Conservation (phyloP, 23 tunicate genomes). For the Diplosoma virens region DNA sequence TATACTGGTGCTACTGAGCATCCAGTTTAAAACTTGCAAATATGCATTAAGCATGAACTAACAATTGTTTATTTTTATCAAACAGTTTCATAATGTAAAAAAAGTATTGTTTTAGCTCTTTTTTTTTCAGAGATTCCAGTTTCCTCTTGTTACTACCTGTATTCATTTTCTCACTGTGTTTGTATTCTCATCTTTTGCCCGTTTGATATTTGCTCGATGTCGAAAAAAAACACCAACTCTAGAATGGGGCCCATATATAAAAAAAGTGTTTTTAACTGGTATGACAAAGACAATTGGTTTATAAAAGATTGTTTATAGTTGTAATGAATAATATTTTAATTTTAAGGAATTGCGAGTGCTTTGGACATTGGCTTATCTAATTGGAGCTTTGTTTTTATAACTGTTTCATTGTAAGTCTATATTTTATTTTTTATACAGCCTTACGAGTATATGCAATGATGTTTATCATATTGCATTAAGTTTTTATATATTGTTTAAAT, state of each 20-base stretch:
- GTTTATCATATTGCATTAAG: no score
- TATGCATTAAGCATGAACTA: no score
- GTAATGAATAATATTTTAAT: background rate
- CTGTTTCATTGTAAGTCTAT: slow-evolving; percentile 85
- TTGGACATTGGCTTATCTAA: slow-evolving; percentile 90
- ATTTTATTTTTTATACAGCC: no score
- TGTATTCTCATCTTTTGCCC: slow-evolving; percentile 1
- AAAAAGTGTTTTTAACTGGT: slow-evolving; percentile 45
- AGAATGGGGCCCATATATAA: slow-evolving; percentile 26
- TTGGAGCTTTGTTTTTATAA: slow-evolving; percentile 94
- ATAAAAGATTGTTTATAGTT: background rate
- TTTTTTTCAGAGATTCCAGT: slow-evolving; percentile 30
- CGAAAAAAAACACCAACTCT: slow-evolving; percentile 3
- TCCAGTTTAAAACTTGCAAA: no score
- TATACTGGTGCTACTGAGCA: no score
- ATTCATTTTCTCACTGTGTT: slow-evolving; percentile 35
- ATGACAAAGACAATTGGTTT: background rate
- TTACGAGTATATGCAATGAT: no score
- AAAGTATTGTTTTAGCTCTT: background rate
- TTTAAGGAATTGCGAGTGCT: slow-evolving; percentile 84
- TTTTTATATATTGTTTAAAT: no score
- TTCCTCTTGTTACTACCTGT: slow-evolving; percentile 40
- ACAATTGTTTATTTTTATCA: no score
- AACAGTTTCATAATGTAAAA: no score
- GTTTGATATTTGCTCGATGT: slow-evolving; percentile 1